phyloP scores from a whole-genome alignment of 2,888 invertebrate genomes.

The Pseudococcus jackbeardsleyi region DNA sequence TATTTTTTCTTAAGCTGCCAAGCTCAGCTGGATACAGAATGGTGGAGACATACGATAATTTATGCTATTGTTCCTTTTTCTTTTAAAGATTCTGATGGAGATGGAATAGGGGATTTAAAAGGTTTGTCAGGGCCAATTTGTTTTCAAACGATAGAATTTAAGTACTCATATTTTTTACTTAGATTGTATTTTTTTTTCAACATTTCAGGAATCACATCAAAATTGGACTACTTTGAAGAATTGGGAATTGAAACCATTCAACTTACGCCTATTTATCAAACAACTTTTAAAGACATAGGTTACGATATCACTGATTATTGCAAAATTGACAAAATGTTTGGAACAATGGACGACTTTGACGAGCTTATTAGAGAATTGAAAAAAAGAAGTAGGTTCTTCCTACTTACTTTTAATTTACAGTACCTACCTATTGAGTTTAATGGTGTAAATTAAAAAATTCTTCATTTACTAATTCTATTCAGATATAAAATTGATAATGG shows the following conservation, averaged over 20 bases:
- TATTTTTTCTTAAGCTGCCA: neutral
- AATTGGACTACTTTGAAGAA: conserved; percentile 73
- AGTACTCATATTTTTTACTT: neutral
- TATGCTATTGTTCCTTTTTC: neutral
- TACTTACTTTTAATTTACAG: neutral
- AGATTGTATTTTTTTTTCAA: neutral
- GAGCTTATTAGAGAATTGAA: conserved; percentile 70
- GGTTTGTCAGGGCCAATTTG: neutral
- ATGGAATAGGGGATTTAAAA: neutral
- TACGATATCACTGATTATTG: conserved; percentile 76
- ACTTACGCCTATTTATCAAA: conserved; percentile 79
- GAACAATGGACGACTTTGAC: conserved; percentile 74
- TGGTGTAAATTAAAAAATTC: neutral
- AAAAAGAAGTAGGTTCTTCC: conserved; percentile 68
- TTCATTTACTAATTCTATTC: neutral
- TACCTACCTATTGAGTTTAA: neutral
- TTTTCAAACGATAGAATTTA: neutral
- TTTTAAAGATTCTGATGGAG: conserved; percentile 18
- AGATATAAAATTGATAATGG: conserved; percentile 48
- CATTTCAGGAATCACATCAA: conserved; percentile 69
- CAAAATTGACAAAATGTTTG: conserved; percentile 74
- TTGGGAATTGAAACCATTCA: conserved; percentile 77
- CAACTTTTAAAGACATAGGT: conserved; percentile 77
- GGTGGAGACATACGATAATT: conserved; percentile 20
- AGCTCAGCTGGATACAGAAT: neutral